These are phyloP conservation scores for Pollenia amentaria DNA, from an alignment of 2,888 invertebrate genomes.

Conservation along the genomic window DNA sequence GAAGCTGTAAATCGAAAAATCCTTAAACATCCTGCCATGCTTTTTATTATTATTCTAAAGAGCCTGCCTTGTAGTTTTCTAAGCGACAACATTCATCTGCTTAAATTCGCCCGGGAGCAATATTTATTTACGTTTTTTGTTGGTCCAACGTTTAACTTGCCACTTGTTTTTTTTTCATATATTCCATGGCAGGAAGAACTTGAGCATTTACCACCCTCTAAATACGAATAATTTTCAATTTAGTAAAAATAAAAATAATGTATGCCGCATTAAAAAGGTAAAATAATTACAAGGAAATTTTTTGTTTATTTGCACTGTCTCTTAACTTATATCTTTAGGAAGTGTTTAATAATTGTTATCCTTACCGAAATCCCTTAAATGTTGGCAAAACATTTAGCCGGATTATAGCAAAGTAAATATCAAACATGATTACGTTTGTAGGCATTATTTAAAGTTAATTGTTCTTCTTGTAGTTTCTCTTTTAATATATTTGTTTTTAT, in stretches of 20 bases:
- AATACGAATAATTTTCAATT: conserved; percentile 69
- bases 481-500: no score
- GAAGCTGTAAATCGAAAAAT: conserved; percentile 36
- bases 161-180: conserved; percentile 54
- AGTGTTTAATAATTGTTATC: conserved; percentile 66
- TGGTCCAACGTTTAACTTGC: conserved; percentile 57
- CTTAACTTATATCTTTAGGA: conserved; percentile 18
- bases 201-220: conserved; percentile 52
- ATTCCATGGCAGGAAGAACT: neutral
- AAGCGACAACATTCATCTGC: conserved; percentile 79
- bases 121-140: conserved; percentile 76
- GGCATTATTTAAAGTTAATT: conserved; percentile 31
- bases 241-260: conserved; percentile 50
- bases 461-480: neutral
- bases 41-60: conserved; percentile 27
- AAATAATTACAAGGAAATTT: conserved; percentile 53
- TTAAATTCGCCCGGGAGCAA: conserved; percentile 83
- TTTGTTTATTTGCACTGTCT: neutral
- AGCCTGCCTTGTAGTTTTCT: conserved; percentile 51
- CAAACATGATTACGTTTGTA: conserved; percentile 4
- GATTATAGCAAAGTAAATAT: conserved; percentile 52
- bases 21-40: conserved; percentile 38
- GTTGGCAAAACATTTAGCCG: conserved; percentile 65
- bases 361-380: conserved; percentile 51
- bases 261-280: conserved; percentile 52